Evolutionary conservation across 1,140 invertebrate species (phyloP).

Genomic region (Ridgeia piscesae): DNA sequence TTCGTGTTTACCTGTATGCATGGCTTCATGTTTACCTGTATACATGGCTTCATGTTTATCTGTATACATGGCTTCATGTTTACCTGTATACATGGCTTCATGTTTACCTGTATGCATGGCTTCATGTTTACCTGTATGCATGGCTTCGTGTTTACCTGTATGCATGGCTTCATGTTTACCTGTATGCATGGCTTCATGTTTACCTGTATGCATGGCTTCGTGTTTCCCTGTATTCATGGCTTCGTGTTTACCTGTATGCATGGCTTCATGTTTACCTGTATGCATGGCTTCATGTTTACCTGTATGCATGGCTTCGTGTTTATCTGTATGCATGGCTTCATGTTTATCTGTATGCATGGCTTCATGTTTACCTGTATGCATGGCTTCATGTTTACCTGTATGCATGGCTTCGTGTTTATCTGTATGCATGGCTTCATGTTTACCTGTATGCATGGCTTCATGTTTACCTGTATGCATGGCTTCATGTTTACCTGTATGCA

Average conservation of each 20-base stretch:
- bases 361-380: slow-evolving; percentile 30
- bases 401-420: slow-evolving; percentile 30
- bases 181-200: slow-evolving; percentile 30
- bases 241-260: slow-evolving; percentile 30
- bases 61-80: slow-evolving; percentile 29
- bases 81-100: slow-evolving; percentile 27
- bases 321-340: slow-evolving; percentile 28
- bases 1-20: slow-evolving; percentile 30
- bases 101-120: slow-evolving; percentile 32
- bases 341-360: slow-evolving; percentile 32
- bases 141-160: slow-evolving; percentile 30
- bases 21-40: slow-evolving; percentile 30
- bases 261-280: slow-evolving; percentile 30
- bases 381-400: slow-evolving; percentile 30
- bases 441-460: slow-evolving; percentile 28
- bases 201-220: slow-evolving; percentile 28
- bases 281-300: slow-evolving; percentile 30
- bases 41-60: slow-evolving; percentile 29
- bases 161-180: slow-evolving; percentile 30
- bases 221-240: slow-evolving; percentile 31
- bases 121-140: slow-evolving; percentile 30
- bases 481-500: slow-evolving; percentile 30
- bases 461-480: slow-evolving; percentile 32
- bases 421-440: slow-evolving; percentile 30
- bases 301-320: slow-evolving; percentile 30